phyloP scores from a whole-genome alignment of 2,113 vertebrate genomes.

The Protobothrops flavoviridis region DNA sequence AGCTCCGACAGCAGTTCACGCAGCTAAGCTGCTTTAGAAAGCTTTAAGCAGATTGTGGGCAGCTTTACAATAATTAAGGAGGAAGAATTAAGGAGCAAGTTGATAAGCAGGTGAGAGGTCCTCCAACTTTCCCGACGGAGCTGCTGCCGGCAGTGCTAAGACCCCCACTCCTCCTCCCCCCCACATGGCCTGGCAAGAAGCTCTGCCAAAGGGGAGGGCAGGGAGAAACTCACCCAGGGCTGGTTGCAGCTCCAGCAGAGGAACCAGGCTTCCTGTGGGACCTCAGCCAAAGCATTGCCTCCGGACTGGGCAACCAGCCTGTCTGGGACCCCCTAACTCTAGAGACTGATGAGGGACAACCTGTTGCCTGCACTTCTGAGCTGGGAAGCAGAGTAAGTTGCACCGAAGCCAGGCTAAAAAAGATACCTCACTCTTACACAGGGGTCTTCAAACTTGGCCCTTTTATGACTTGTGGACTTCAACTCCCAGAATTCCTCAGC shows the following conservation, averaged over 20 bases:
- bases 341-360: neutral
- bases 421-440: neutral
- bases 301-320: neutral
- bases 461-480: too few species aligned
- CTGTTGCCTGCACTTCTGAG: neutral
- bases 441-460: too few species aligned
- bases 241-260: too few species aligned
- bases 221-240: neutral
- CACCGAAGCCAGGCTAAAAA: neutral
- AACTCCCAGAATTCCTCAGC: too few species aligned
- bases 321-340: neutral
- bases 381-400: neutral
- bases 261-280: neutral
- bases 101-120: neutral
- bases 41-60: conserved; percentile 28
- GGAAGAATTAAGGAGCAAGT: neutral
- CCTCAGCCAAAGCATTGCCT: neutral
- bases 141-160: neutral
- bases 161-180: neutral
- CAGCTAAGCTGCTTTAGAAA: conserved; percentile 22
- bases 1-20: neutral
- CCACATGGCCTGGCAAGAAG: neutral
- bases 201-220: neutral
- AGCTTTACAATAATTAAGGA: conserved; percentile 33
- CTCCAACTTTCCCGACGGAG: neutral